phyloP scores from a whole-genome alignment of 2,797 vertebrate genomes.

The Pseudocheirus occidentalis region DNA sequence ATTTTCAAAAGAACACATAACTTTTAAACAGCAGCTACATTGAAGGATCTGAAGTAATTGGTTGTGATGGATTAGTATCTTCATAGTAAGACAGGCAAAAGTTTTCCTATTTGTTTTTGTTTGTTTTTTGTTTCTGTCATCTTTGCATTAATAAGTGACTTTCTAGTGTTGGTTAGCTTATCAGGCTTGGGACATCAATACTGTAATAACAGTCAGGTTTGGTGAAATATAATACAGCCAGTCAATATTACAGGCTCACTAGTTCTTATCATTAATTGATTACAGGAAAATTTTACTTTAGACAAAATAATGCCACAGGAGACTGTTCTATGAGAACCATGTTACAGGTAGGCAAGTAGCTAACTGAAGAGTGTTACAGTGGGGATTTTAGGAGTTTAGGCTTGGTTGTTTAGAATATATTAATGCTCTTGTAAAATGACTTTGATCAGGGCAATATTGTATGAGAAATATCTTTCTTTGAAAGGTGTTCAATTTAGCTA shows the following conservation, averaged over 20 bases:
- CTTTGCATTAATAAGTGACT: neutral
- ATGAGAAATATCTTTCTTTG: neutral
- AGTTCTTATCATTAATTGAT: neutral
- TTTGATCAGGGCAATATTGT: neutral
- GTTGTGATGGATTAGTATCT: neutral
- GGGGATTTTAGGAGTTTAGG: neutral
- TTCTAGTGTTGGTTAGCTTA: slow-evolving; percentile 37
- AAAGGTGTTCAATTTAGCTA: slow-evolving; percentile 10
- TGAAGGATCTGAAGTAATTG: neutral
- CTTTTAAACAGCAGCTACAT: neutral
- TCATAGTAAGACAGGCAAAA: neutral
- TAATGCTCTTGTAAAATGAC: neutral
- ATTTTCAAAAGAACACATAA: neutral
- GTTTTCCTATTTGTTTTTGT: neutral
- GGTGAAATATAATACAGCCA: neutral
- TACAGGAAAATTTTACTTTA: neutral
- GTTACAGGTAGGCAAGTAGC: neutral
- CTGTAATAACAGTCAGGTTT: neutral
- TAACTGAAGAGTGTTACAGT: neutral
- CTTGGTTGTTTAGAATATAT: neutral
- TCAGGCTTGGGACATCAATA: neutral
- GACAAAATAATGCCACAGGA: neutral
- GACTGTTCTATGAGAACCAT: neutral
- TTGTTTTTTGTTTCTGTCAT: slow-evolving; percentile 23
- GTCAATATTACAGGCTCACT: neutral